These are phyloP conservation scores for Dione vanillae DNA, from an alignment of 2,888 invertebrate genomes.

Conservation along the genomic window DNA sequence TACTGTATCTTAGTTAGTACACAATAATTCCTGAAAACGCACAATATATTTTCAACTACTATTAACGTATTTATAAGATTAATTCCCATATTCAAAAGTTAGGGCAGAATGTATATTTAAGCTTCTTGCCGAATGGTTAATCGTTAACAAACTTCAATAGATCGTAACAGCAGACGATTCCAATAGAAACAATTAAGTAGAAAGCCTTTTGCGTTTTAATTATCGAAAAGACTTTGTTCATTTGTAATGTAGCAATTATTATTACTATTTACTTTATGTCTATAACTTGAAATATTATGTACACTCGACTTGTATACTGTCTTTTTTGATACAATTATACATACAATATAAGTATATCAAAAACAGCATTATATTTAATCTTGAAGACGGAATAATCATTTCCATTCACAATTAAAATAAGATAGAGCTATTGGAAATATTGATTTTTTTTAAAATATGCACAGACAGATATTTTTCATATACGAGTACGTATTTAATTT, in stretches of 20 bases:
- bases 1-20: neutral
- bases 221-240: neutral
- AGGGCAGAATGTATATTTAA: neutral
- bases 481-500: neutral
- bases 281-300: too few relatives aligned
- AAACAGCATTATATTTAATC: too few relatives aligned
- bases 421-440: too few relatives aligned
- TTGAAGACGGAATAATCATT: too few relatives aligned
- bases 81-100: neutral
- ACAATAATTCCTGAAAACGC: slow-evolving; percentile 6
- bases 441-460: neutral
- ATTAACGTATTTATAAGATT: slow-evolving; percentile 10
- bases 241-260: neutral
- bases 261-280: too few relatives aligned
- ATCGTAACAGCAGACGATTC: neutral
- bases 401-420: too few relatives aligned
- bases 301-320: too few relatives aligned
- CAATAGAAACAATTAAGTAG: slow-evolving; percentile 16
- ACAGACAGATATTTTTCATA: neutral
- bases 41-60: slow-evolving; percentile 7
- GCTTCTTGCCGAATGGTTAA: neutral
- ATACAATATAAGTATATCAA: too few relatives aligned
- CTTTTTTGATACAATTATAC: too few relatives aligned
- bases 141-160: slow-evolving; percentile 39
- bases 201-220: slow-evolving; percentile 11